A percentile compares a stretch with the other conserved stretches of the same genome.
phyloP scores from a whole-genome alignment of 2,113 vertebrate genomes.

The Thunnus thynnus region DNA sequence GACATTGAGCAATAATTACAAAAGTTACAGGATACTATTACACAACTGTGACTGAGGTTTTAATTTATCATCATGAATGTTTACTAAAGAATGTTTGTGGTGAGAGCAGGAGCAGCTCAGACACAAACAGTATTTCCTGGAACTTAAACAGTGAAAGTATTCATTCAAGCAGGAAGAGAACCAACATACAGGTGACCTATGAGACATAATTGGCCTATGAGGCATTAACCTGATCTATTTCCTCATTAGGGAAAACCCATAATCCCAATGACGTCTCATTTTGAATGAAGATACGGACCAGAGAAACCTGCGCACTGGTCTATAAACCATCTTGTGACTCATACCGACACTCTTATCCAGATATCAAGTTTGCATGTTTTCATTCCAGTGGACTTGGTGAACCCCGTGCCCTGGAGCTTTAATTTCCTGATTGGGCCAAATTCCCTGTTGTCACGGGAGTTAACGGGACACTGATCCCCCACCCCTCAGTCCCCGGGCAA shows the following conservation, averaged over 20 bases:
- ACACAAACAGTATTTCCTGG: conserved; percentile 23
- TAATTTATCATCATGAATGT: conserved; percentile 22
- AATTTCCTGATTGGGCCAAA: conserved; percentile 40
- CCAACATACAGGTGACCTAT: not conserved
- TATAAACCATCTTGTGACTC: not conserved
- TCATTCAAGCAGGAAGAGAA: not conserved
- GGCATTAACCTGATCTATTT: conserved; percentile 17
- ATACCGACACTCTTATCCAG: not conserved
- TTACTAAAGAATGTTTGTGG: conserved; percentile 20
- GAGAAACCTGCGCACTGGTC: too few species aligned
- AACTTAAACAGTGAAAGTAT: not conserved
- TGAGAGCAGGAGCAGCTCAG: not conserved
- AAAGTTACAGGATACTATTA: not conserved
- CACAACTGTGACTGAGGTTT: not conserved
- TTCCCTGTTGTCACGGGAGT: conserved; percentile 18
- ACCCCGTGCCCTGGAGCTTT: conserved; percentile 18
- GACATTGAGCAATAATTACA: not conserved
- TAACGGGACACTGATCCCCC: conserved; percentile 23
- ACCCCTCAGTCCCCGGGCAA: not conserved
- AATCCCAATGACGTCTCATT: not conserved
- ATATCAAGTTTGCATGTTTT: conserved; percentile 20
- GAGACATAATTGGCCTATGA: not conserved
- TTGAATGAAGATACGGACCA: not conserved
- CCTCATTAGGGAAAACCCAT: conserved; percentile 39
- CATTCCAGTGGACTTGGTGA: conserved; percentile 10